These are phyloP conservation scores for Triplophysa siluroides DNA, from an alignment of 2,113 vertebrate species.

Conservation along the genomic window DNA sequence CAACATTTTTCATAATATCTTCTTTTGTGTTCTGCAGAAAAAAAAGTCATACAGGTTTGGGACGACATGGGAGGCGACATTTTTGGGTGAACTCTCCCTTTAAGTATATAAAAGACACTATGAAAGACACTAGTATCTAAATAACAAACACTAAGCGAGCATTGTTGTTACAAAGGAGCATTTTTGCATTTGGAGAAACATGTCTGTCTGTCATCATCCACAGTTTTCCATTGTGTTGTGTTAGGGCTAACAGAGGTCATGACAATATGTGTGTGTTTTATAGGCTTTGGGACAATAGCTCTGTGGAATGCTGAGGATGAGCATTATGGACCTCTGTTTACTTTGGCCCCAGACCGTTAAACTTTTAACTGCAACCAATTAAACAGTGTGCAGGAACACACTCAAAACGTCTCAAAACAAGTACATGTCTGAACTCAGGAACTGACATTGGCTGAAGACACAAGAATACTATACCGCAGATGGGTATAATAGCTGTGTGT, in stretches of 20 bases:
- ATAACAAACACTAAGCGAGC: too few species aligned
- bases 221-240: neutral
- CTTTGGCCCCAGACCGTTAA: conserved; percentile 74
- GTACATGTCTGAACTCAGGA: conserved; percentile 5
- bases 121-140: too few species aligned
- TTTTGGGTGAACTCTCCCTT: too few species aligned
- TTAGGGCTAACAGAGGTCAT: neutral
- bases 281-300: conserved; percentile 34
- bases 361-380: conserved; percentile 77
- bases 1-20: too few species aligned
- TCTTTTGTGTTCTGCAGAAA: too few species aligned
- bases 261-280: conserved; percentile 33
- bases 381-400: conserved; percentile 72
- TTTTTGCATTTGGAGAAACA: neutral
- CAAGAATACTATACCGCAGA: conserved; percentile 5
- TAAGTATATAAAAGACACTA: too few species aligned
- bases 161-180: too few species aligned
- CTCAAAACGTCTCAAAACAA: conserved; percentile 67
- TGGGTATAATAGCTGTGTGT: conserved; percentile 25
- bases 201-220: neutral
- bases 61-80: too few species aligned
- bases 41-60: too few species aligned
- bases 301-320: conserved; percentile 76
- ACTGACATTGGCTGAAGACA: conserved; percentile 13
- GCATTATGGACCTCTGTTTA: conserved; percentile 78